phyloP scores from a whole-genome alignment of 2,797 vertebrate genomes.

The Xenentodon cancila region DNA sequence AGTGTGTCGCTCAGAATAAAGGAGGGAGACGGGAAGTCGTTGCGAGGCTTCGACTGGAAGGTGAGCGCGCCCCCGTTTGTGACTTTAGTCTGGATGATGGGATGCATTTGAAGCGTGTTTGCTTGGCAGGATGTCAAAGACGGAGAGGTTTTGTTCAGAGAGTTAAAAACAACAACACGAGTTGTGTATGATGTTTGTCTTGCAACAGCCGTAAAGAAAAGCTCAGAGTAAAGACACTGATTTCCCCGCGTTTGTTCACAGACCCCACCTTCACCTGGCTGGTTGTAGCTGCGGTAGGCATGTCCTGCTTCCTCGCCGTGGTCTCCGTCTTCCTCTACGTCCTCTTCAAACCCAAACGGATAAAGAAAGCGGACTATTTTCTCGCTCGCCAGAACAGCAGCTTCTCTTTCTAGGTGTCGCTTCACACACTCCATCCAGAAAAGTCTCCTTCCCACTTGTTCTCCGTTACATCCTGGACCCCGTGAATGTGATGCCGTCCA shows the following conservation, averaged over 20 bases:
- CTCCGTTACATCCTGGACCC: neutral
- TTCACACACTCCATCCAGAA: neutral
- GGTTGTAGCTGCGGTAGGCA: constrained; percentile 40
- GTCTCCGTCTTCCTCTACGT: constrained; percentile 69
- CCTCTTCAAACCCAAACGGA: constrained; percentile 64
- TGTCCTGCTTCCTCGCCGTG: constrained; percentile 63
- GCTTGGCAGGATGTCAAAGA: too few relatives aligned
- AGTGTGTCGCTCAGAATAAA: constrained; percentile 82
- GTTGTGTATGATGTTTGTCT: too few relatives aligned
- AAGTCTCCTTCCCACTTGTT: neutral
- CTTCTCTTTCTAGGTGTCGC: constrained; percentile 40
- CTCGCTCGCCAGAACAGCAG: constrained; percentile 74
- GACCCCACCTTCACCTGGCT: constrained; percentile 69
- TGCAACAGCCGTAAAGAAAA: too few relatives aligned
- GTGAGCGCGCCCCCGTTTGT: constrained; percentile 66
- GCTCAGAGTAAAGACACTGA: neutral
- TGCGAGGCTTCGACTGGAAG: constrained; percentile 81
- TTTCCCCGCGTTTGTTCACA: constrained; percentile 26
- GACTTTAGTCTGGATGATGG: neutral
- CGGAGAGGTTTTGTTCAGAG: too few relatives aligned
- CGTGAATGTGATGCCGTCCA: neutral
- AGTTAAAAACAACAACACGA: too few relatives aligned
- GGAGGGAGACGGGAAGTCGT: constrained; percentile 73
- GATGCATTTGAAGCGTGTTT: too few relatives aligned
- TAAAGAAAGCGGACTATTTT: constrained; percentile 71